Evolutionary conservation across 2,888 invertebrate species (phyloP).

Genomic region (Agriopis marginaria): DNA sequence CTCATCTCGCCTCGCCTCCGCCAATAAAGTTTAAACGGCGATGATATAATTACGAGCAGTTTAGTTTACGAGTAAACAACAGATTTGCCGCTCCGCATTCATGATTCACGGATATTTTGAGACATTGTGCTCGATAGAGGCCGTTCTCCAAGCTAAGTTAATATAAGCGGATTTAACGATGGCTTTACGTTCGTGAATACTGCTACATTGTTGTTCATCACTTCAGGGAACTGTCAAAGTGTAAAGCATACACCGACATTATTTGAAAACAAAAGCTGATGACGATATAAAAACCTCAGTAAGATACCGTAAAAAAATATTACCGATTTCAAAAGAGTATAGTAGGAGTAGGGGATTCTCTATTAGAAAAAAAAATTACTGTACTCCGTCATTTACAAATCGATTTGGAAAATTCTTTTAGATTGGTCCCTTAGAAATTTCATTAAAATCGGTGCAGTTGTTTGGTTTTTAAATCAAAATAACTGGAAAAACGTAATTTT

Average conservation of each 20-base stretch:
- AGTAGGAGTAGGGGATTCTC: no score
- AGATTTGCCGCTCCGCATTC: slow-evolving; percentile 52
- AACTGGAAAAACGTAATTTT: no score
- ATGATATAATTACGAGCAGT: slow-evolving; percentile 52
- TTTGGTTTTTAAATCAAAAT: no score
- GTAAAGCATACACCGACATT: not conserved
- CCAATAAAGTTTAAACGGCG: slow-evolving; percentile 52
- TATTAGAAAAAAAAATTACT: no score
- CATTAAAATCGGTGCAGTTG: no score
- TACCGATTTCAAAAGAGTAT: no score
- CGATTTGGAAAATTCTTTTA: no score
- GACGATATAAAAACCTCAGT: no score
- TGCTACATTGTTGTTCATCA: slow-evolving; percentile 28
- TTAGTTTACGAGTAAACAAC: slow-evolving; percentile 53
- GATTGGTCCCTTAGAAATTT: no score
- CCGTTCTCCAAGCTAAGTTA: slow-evolving; percentile 36
- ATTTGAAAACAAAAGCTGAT: no score
- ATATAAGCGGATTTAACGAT: slow-evolving; percentile 30
- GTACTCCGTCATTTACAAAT: no score
- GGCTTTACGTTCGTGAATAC: slow-evolving; percentile 14
- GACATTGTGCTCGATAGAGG: slow-evolving; percentile 44
- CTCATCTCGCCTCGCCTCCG: slow-evolving; percentile 42
- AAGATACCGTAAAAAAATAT: no score
- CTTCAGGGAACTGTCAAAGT: not conserved
- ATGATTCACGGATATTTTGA: slow-evolving; percentile 53